Evolutionary conservation across 1,140 invertebrate species (phyloP).

Genomic region (Antheraea mylitta): DNA sequence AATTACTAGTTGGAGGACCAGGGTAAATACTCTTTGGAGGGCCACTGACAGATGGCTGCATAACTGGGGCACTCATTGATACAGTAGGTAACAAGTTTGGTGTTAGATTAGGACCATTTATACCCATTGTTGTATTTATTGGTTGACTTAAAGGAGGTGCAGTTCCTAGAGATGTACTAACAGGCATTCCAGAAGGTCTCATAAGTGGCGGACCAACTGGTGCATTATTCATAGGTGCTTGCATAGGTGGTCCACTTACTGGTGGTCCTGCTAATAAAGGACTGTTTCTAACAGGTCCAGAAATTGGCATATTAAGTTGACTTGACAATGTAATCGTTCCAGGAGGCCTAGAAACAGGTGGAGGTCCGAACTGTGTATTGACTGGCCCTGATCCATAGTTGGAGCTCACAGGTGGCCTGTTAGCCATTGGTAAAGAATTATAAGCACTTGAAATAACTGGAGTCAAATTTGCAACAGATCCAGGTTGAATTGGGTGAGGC

Average conservation of each 20-base stretch:
- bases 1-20: too few relatives aligned
- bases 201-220: constrained; percentile 20
- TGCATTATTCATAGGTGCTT: constrained; percentile 24
- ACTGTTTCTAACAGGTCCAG: constrained; percentile 40
- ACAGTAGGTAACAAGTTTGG: constrained; percentile 5
- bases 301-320: constrained; percentile 47
- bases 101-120: constrained; percentile 11
- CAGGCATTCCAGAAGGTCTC: constrained; percentile 22
- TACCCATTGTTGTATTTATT: background rate
- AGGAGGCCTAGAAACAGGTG: constrained; percentile 25
- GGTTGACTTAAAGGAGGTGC: constrained; percentile 18
- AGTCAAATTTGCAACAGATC: constrained; percentile 1
- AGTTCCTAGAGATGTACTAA: background rate
- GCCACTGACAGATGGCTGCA: constrained; percentile 13
- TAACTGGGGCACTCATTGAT: background rate
- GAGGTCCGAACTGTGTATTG: constrained; percentile 36
- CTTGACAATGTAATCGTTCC: constrained; percentile 26
- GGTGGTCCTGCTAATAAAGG: constrained; percentile 32
- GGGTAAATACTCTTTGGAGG: too few relatives aligned
- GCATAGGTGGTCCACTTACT: constrained; percentile 23
- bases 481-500: constrained; percentile 28
- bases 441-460: constrained; percentile 35
- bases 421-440: constrained; percentile 32
- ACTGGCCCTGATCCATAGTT: constrained; percentile 32
- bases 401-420: constrained; percentile 32